A percentile compares a stretch with the other conserved stretches of the same genome.
phyloP scores from a whole-genome alignment of 2,113 vertebrate genomes.

The Phalacrocorax carbo region DNA sequence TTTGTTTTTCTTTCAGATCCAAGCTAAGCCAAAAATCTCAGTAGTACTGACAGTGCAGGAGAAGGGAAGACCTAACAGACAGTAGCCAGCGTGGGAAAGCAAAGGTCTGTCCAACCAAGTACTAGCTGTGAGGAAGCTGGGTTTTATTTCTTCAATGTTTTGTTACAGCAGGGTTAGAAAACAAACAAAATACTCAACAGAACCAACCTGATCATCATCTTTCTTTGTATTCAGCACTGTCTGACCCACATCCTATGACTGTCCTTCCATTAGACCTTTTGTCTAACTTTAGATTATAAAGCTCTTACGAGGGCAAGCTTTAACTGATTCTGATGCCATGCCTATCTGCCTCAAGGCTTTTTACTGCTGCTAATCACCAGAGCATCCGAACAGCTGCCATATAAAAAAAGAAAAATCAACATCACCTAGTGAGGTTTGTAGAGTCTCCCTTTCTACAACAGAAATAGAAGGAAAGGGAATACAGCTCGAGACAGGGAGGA shows the following conservation, averaged over 20 bases:
- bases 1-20: not conserved
- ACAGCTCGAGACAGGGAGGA: not conserved
- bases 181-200: not conserved
- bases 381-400: not conserved
- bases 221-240: not conserved
- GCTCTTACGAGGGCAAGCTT: not conserved
- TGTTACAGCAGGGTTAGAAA: not conserved
- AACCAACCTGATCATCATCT: not conserved
- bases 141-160: not conserved
- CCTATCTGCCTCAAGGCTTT: not conserved
- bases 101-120: not conserved
- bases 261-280: not conserved
- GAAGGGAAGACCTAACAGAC: not conserved
- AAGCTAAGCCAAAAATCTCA: not conserved
- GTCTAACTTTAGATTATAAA: conserved; percentile 24
- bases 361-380: not conserved
- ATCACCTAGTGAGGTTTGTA: not conserved
- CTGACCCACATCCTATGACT: not conserved
- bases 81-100: not conserved
- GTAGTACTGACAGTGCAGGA: not conserved
- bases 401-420: not conserved
- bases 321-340: not conserved
- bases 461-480: not conserved
- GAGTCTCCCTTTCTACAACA: not conserved
- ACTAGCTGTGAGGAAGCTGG: not conserved